Conservation (phyloP, 1,140 invertebrate genomes). For the Neodiprion lecontei region DNA sequence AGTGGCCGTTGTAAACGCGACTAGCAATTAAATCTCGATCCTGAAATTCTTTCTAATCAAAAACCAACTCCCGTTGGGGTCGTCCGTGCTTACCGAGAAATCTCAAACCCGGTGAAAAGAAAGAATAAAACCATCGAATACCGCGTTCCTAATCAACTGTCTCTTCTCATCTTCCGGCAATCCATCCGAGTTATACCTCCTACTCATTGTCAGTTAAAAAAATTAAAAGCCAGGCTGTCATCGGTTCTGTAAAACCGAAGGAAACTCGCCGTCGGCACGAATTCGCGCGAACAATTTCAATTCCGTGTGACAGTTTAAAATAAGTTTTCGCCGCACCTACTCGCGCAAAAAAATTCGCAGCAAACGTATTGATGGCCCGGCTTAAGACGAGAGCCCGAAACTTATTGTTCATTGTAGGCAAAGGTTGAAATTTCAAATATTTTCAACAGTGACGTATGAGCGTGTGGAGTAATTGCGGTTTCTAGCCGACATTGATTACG, state of each 20-base stretch:
- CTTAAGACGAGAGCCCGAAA: not conserved
- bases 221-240: no score
- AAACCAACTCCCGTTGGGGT: not conserved
- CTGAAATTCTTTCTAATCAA: not conserved
- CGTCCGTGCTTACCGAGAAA: no score
- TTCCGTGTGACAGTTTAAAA: not conserved
- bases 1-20: not conserved
- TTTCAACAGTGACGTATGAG: no score
- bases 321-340: not conserved
- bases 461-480: no score
- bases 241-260: not conserved
- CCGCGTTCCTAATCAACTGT: no score
- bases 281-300: not conserved
- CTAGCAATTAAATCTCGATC: not conserved
- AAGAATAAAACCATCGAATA: no score
- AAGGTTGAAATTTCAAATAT: not conserved
- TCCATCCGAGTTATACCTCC: no score
- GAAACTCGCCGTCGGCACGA: not conserved
- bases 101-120: no score
- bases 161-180: no score
- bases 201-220: no score
- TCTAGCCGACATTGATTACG: no score
- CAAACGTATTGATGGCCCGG: not conserved
- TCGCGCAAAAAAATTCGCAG: not conserved
- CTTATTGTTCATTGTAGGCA: not conserved